phyloP scores from a whole-genome alignment of 1,140 invertebrate species.

The Zaprionus gabonicus region DNA sequence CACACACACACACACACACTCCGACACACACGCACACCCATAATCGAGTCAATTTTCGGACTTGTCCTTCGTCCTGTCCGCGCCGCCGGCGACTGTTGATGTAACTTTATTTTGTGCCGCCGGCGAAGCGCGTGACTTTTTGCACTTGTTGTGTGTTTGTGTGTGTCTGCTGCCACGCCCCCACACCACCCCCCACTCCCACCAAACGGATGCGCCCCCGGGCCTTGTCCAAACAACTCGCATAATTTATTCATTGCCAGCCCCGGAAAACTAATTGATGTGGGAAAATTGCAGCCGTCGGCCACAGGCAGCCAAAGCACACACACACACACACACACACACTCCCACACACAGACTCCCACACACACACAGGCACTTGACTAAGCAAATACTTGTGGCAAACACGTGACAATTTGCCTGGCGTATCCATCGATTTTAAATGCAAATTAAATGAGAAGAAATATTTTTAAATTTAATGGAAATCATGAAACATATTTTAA shows the following conservation, averaged over 20 bases:
- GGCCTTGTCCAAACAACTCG: constrained; percentile 14
- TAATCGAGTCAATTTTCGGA: constrained; percentile 83
- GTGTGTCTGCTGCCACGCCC: constrained; percentile 23
- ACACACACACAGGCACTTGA: constrained; percentile 31
- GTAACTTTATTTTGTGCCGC: constrained; percentile 67
- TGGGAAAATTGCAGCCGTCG: constrained; percentile 74
- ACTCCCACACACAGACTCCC: constrained; percentile 6
- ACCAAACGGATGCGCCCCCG: not conserved
- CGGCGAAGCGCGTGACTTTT: constrained; percentile 79
- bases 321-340: not conserved
- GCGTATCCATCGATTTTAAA: not conserved
- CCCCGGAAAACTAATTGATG: constrained; percentile 76
- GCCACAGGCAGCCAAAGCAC: constrained; percentile 10
- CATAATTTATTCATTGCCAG: constrained; percentile 84
- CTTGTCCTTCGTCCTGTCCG: constrained; percentile 18
- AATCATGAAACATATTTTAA: not conserved
- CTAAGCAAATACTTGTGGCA: constrained; percentile 40
- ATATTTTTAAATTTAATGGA: not conserved
- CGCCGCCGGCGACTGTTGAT: constrained; percentile 68
- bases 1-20: constrained; percentile 37
- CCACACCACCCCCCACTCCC: not conserved
- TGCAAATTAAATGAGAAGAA: not conserved
- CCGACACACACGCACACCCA: constrained; percentile 54
- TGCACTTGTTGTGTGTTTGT: constrained; percentile 75
- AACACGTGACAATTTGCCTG: constrained; percentile 34